Evolutionary conservation across 1,140 invertebrate species (phyloP), one percentile per base, ranked within the genome.

Genomic region (Heterodera carotae): DNA sequence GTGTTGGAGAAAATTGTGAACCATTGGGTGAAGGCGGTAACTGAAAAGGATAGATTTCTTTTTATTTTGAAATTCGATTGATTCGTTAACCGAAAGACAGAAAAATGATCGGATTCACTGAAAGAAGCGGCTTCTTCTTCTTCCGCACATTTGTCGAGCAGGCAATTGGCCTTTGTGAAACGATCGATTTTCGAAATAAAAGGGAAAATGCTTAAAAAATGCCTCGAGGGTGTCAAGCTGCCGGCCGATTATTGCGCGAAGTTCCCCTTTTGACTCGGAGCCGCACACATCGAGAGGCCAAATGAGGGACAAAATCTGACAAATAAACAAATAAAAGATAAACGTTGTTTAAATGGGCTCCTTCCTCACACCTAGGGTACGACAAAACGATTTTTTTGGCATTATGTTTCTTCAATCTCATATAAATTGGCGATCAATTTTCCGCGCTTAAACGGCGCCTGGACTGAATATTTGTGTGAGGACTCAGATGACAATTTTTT

Each of bases 231-330:
- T 59, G 59, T 64, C 56, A 18, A 74, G 25, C 18, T 74, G 53
- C 2, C 33, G 25, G 27, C 10, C 31, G 27, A 62, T 8, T 25
- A 29, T 12, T n/a, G 72, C 59, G 39, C 64, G 43, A 39, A 74
- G 36, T 8, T 34, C 22, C 2, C 7, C 29, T 36, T 74, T 12
- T 27, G 56, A 31, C 36, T 74, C 72, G 29, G 36, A 27, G 4
- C 72, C 72, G 15, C 72, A 74, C 15, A 74, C 22, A 25, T 74
- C 72, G 12, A 74, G 53, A 18, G 72, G 72, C 72, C 72, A 74
- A 62, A 74, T 74, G 27, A 74, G 72, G 2, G 27, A 62, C 18
- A 66, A 43, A 62, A 74, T 56, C 72, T 74, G 29, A 74, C 15
- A 62, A 18, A 18, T 64, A 2, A 33, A 34, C 2, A 27, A n/a